Base-by-base conservation (phyloP, 2,113 vertebrate genomes). In the Melanotaenia duboulayi region DNA sequence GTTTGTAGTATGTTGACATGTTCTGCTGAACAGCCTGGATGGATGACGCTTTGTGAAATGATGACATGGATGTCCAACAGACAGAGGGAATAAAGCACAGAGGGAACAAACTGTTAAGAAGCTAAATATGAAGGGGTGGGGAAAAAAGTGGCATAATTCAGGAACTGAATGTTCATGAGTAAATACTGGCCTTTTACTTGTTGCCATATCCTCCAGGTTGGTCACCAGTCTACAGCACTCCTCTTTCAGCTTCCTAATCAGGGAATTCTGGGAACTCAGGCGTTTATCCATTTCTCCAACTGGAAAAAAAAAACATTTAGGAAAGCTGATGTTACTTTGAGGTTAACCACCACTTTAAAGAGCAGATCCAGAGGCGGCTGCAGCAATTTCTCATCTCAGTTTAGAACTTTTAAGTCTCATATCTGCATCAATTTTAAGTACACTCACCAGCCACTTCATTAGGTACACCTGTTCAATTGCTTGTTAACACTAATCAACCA, bases 171-270 rank as follows among this genome's bases (percentile, higher is more conserved):
- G 32, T 32, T 62, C 8, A 62, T 66, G 9, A 60, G 37, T 40
- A 74, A 28, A 48, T 22, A 71, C 93, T 76, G 82, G 95, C 97
- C 97, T 95, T 93, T 91, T 94, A 73, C 93, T 95, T 83, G 93
- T 93, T 23, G 92, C 94, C 51, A 94, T 75, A 57, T 95, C 86
- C 71, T 97, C 95, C 91, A 97, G 85, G 77, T 94, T 94, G 57
- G 84, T 87, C 78, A 91, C 94, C 78, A 99, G 90, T 0, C 62
- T 69, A 79, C 84, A 92, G 91, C 94, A 97, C 79, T 97, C 96
- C 61, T 96, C 95, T 86, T 94, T 97, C 85, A 98, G 86, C 89
- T 95, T 97, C 87, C 88, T 85, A 85, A 98, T 93, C 71, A 98
- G 92, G 71, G 90, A 87, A 82, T 96, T 96, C 92, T 99, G 97